Base-by-base conservation (phyloP, 1,140 invertebrate species). In the Eriosoma lanigerum region DNA sequence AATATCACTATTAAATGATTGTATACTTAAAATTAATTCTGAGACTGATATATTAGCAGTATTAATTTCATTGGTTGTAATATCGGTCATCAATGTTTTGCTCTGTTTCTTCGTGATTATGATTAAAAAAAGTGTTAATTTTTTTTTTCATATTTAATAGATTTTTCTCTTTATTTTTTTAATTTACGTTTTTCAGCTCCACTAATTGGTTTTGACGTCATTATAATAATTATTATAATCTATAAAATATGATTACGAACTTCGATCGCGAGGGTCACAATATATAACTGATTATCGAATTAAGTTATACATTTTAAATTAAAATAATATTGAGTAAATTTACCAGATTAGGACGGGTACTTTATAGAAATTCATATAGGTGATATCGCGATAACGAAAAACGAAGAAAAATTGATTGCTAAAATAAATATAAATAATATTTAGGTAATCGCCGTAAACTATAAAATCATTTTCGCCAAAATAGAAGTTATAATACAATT, bases 101-200 rank as follows among this genome's bases (percentile, higher is more conserved):
- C 66, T 68, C 64, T 68, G 66, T 68, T 68, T 48, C 13, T 46
- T 68, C 44, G 19, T 68, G 64, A n/a, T 68, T 38, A 46, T 68
- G 64, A 8, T 24, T 68, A 17, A 68, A 68, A 68, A 21, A 68
- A 21, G 17, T 46, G 17, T 68, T 8, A 46, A 68, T 68, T 68
- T 68, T 68, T 9, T 19, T 0, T 19, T 46, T 68, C 9, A n/a
- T 38, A 19, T 17, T 68, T 68, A 68, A 68, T 8, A 68, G n/a
- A 48, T 68, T 68, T 17, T 64, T 64, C 29, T 64, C 32, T 60
- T 64, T 32, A 15, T 62, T 62, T 62, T 62, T 64, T 64, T 32
- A 64, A n/a, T 64, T 64, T 64, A 1, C 60, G 29, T 32, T 64
- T 64, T 29, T 17, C 19, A 64, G 60, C 60, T 32, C 29, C 60